A percentile compares a stretch with the other conserved stretches of the same genome.
phyloP scores from a whole-genome alignment of 2,797 vertebrate species.

The Bovichtus diacanthus region DNA sequence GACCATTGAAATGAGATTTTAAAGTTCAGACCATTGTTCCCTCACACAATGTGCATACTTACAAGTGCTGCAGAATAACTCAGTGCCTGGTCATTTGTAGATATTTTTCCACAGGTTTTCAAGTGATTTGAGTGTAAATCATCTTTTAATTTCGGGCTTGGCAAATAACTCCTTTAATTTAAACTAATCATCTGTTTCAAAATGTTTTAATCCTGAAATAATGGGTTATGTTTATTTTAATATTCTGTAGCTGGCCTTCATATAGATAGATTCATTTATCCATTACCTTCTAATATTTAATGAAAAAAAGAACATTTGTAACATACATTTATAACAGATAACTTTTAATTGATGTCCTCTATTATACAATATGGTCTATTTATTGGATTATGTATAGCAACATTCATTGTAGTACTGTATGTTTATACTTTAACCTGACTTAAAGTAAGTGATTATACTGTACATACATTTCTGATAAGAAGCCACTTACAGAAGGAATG shows the following conservation, averaged over 20 bases:
- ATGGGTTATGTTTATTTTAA: not conserved
- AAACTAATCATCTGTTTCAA: not conserved
- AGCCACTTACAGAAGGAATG: not conserved
- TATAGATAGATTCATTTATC: not conserved
- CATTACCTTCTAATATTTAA: not conserved
- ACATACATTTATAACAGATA: too few relatives aligned
- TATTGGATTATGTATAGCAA: slow-evolving; percentile 4
- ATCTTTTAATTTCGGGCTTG: not conserved
- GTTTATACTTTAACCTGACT: not conserved
- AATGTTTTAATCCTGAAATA: not conserved
- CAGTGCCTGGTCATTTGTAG: too few relatives aligned
- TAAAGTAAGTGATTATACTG: not conserved
- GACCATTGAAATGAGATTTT: not conserved
- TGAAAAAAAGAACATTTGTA: too few relatives aligned
- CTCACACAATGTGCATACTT: not conserved
- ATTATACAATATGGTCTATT: not conserved
- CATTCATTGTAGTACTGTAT: not conserved
- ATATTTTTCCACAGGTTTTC: too few relatives aligned
- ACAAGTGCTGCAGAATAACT: not conserved
- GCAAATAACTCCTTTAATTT: not conserved
- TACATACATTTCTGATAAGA: not conserved
- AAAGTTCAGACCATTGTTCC: not conserved
- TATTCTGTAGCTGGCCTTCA: not conserved
- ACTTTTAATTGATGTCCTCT: too few relatives aligned
- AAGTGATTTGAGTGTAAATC: not conserved